Percentiles rank a stretch among this genome's conserved stretches.
Evolutionary conservation across 2,113 vertebrate species (phyloP).

Genomic region (Otis tarda): DNA sequence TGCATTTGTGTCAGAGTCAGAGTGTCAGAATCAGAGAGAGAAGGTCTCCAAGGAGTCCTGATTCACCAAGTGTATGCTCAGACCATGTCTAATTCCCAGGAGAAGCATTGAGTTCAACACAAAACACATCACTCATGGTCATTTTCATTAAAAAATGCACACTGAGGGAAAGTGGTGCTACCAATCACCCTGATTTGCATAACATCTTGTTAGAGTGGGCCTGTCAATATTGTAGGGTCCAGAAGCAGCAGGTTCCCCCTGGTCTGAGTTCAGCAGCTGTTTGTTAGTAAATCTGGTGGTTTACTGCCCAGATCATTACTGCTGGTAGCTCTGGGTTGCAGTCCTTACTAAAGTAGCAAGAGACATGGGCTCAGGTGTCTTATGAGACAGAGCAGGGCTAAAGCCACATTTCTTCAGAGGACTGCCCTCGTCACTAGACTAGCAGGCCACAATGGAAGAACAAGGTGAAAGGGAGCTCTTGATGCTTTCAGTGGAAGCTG

Average conservation of each 20-base stretch:
- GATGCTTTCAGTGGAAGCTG: background rate
- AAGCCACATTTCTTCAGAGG: background rate
- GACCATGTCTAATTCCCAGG: background rate
- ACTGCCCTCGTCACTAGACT: background rate
- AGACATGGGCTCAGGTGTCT: background rate
- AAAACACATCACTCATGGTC: background rate
- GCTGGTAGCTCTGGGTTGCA: background rate
- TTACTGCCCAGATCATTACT: background rate
- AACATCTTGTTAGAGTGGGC: background rate
- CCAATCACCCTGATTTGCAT: background rate
- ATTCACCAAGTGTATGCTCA: background rate
- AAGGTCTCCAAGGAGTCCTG: rapidly evolving
- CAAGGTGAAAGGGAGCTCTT: background rate
- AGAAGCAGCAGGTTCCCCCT: background rate
- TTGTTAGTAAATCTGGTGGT: background rate
- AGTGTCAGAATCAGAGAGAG: background rate
- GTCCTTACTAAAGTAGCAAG: background rate
- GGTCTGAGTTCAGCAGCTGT: background rate
- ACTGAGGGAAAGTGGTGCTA: background rate
- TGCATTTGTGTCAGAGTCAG: too few species aligned
- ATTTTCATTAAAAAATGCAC: slow-evolving; percentile 13
- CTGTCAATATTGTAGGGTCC: background rate
- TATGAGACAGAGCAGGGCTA: background rate
- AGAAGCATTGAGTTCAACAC: background rate
- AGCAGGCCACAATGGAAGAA: background rate